Evolutionary conservation across 2,888 invertebrate genomes (phyloP).

Genomic region (Nephrotoma appendiculata): DNA sequence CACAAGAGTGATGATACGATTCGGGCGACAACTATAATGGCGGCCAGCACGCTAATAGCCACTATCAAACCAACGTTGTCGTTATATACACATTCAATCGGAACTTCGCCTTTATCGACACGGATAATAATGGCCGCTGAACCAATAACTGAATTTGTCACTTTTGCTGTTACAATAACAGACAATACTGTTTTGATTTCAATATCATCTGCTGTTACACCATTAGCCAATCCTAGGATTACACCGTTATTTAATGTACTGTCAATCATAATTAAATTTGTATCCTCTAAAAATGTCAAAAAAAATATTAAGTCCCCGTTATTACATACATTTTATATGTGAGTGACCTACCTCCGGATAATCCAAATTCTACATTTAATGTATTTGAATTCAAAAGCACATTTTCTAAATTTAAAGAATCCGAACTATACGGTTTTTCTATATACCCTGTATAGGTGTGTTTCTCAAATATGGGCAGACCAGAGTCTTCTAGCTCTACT

Average conservation of each 20-base stretch:
- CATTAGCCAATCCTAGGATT: neutral
- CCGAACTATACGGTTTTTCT: slow-evolving; percentile 5
- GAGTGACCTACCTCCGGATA: no score
- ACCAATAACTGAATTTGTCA: slow-evolving; percentile 8
- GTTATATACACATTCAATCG: neutral
- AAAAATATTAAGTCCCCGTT: slow-evolving; percentile 8
- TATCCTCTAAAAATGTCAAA: neutral
- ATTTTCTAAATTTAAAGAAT: slow-evolving; percentile 5
- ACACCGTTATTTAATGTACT: no score
- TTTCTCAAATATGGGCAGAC: neutral
- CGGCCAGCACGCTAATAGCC: neutral
- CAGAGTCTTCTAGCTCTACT: neutral
- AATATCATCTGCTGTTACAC: slow-evolving; percentile 9
- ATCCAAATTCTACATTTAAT: no score
- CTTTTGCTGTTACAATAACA: slow-evolving; percentile 13
- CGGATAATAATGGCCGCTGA: slow-evolving; percentile 6
- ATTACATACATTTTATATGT: slow-evolving; percentile 7
- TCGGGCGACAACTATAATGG: neutral
- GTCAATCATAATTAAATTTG: slow-evolving; percentile 9
- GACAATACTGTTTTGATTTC: slow-evolving; percentile 10
- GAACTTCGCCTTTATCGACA: neutral
- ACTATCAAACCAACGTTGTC: neutral
- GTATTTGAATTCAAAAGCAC: slow-evolving; percentile 2
- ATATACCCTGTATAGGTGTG: slow-evolving; percentile 14
- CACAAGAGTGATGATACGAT: neutral